phyloP scores from a whole-genome alignment of 2,113 vertebrate genomes.

The Macrotis lagotis region DNA sequence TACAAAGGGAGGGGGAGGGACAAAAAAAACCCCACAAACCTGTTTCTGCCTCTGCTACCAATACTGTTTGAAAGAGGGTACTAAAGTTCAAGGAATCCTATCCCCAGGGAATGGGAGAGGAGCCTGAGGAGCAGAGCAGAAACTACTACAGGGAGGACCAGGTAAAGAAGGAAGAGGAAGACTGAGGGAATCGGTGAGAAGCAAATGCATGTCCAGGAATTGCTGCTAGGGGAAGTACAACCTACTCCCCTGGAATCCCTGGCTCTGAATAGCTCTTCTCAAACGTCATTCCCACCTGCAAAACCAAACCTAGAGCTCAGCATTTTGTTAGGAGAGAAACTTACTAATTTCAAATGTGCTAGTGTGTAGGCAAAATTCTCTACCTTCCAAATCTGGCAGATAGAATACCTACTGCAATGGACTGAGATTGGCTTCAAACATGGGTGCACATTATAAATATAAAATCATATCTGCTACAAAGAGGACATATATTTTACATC shows the following conservation, averaged over 20 bases:
- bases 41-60: background rate
- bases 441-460: slow-evolving; percentile 84
- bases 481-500: slow-evolving; percentile 86
- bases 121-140: background rate
- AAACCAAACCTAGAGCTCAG: background rate
- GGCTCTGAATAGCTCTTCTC: background rate
- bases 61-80: background rate
- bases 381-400: background rate
- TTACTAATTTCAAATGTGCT: background rate
- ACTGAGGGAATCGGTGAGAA: background rate
- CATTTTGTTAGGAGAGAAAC: background rate
- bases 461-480: slow-evolving; percentile 88
- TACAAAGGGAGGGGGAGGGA: background rate
- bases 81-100: background rate
- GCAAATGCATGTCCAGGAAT: background rate
- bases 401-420: background rate
- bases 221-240: background rate
- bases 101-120: rapidly evolving
- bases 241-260: rapidly evolving
- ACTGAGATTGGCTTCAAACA: slow-evolving; percentile 64
- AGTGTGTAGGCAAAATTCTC: slow-evolving; percentile 21
- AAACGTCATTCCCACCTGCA: background rate
- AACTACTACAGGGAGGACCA: background rate
- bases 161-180: background rate
- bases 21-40: slow-evolving; percentile 14